Percentiles rank a stretch among this genome's conserved stretches.
Evolutionary conservation across 2,797 vertebrate genomes (phyloP).

Genomic region (Phataginus tricuspis): DNA sequence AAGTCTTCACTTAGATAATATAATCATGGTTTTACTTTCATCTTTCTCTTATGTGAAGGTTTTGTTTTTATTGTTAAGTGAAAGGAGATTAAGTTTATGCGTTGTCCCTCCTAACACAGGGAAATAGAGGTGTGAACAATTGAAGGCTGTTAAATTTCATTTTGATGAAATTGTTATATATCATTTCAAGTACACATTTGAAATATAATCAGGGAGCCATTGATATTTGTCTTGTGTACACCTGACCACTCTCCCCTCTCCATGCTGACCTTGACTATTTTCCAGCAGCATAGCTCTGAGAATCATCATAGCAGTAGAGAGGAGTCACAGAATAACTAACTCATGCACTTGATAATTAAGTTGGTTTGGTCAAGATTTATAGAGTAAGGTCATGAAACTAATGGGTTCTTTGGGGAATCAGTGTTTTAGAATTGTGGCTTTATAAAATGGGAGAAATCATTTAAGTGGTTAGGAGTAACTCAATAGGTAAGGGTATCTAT

Average conservation of each 20-base stretch:
- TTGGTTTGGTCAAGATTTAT: slow-evolving; percentile 37
- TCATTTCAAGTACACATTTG: no score
- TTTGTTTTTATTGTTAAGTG: not conserved
- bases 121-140: not conserved
- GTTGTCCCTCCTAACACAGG: not conserved
- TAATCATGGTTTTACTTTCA: not conserved
- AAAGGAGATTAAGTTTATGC: not conserved
- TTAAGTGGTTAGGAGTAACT: not conserved
- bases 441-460: slow-evolving; percentile 22
- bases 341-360: not conserved
- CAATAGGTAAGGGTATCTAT: slow-evolving; percentile 14
- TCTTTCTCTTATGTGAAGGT: not conserved
- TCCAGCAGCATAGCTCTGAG: not conserved
- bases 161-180: not conserved
- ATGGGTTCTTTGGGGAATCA: not conserved
- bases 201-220: not conserved
- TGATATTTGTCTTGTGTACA: not conserved
- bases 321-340: not conserved
- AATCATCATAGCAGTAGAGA: not conserved
- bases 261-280: not conserved
- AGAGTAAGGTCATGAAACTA: not conserved
- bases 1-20: not conserved
- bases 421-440: not conserved
- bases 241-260: not conserved
- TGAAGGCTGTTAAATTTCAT: not conserved